Evolutionary conservation across 2,113 vertebrate species (phyloP).

Genomic region (Xenus cinereus): DNA sequence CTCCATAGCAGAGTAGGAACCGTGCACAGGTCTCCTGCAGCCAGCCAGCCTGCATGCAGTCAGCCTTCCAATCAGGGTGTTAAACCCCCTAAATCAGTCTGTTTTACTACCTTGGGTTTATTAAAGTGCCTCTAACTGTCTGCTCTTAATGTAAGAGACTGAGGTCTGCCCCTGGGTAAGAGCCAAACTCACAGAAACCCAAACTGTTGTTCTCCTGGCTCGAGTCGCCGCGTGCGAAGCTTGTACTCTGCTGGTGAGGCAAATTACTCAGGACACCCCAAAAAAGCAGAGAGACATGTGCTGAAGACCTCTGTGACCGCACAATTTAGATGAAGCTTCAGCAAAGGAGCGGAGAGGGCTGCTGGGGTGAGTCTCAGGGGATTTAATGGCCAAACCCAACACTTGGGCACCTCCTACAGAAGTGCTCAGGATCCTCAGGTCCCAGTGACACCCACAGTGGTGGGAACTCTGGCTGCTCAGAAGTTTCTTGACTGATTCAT

Average conservation of each 20-base stretch:
- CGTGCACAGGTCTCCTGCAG: not conserved
- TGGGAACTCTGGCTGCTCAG: not conserved
- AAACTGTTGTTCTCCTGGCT: not conserved
- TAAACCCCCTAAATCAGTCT: not conserved
- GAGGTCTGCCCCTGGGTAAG: not conserved
- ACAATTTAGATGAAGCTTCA: not conserved
- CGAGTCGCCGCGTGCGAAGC: accelerated
- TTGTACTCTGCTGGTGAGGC: not conserved
- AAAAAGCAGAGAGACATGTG: not conserved
- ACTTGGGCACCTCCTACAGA: not conserved
- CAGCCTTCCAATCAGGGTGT: not conserved
- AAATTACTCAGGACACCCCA: not conserved
- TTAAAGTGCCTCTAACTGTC: not conserved
- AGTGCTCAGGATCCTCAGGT: not conserved
- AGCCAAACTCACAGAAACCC: not conserved
- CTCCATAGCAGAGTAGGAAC: not conserved
- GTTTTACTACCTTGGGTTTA: not conserved
- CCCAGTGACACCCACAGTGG: not conserved
- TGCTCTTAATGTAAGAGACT: not conserved
- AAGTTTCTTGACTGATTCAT: not conserved
- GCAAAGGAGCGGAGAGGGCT: not conserved
- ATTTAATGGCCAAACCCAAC: not conserved
- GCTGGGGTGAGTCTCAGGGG: not conserved
- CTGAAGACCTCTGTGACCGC: not conserved
- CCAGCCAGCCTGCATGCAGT: not conserved